Conservation (phyloP, 35 echinoderm and acorn worm genomes). For the Holothuria glaberrima region DNA sequence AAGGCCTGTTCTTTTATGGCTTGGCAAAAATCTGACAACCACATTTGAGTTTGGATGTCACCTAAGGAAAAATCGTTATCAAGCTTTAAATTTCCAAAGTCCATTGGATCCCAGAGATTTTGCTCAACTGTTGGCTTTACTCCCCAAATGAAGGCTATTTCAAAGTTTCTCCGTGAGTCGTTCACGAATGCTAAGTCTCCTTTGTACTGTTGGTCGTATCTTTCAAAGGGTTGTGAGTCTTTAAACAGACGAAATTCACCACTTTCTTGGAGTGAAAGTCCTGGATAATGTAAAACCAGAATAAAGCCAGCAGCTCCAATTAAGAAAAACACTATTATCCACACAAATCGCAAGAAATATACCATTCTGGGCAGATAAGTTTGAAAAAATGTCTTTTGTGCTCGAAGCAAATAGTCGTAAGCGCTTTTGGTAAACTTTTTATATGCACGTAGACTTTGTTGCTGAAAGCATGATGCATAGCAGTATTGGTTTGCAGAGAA, state of each 20-base stretch:
- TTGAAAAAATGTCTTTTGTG: constrained; percentile 12
- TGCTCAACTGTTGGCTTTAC: background rate
- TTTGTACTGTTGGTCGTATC: constrained; percentile 11
- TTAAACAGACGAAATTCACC: constrained; percentile 3
- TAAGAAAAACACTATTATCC: constrained; percentile 24
- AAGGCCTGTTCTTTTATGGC: constrained; percentile 61
- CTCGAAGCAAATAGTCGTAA: background rate
- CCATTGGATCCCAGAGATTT: constrained; percentile 33
- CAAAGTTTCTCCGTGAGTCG: background rate
- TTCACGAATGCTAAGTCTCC: background rate
- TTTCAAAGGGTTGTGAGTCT: constrained; percentile 18
- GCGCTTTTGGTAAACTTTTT: background rate
- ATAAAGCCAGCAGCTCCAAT: constrained; percentile 25
- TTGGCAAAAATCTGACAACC: constrained; percentile 78
- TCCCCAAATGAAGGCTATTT: constrained; percentile 39
- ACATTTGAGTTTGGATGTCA: constrained; percentile 23
- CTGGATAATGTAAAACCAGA: background rate
- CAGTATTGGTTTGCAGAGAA: background rate
- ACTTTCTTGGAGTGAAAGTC: background rate
- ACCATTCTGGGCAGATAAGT: background rate
- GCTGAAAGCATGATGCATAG: too few relatives aligned
- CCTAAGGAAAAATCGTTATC: constrained; percentile 27
- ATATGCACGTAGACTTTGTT: too few relatives aligned
- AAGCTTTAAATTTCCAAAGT: constrained; percentile 6
- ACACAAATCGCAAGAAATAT: background rate